Evolutionary conservation across 1,140 invertebrate genomes (phyloP), one percentile per base, ranked within the genome.

Genomic region (Polypedilum vanderplanki): DNA sequence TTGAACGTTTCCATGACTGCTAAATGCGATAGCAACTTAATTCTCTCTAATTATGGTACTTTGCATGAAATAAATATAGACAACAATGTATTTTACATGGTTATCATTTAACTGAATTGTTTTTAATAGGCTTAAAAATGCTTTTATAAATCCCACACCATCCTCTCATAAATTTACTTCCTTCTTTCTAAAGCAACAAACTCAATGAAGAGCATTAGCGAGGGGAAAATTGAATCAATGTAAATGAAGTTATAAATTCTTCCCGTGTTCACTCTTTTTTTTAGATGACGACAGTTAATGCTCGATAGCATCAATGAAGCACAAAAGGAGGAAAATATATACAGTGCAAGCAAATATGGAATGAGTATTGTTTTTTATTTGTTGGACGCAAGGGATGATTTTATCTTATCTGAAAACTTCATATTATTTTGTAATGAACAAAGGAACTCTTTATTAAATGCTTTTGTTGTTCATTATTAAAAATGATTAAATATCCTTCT

Each of bases 201-300:
- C 24, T 33, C 24, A 33, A 33, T 5, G 24, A 33, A 33, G 24
- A 33, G 24, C 24, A 33, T 33, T 33, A 33, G 24, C 24, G 24
- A 33, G 24, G 24, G 24, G 65, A 18, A 20, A 22, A 70, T 70
- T 70, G 65, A 70, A 70, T 70, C 65, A 70, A 57, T 70, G 65
- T 70, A 70, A 70, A 70, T 70, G 65, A 70, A 70, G 65, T 70
- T 70, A 70, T 70, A 70, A 70, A 70, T 70, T 70, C 17, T 70
- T 70, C 65, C 65, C 18, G 65, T 70, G 17, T 20, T 70, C 17
- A 18, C 24, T 70, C 20, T 70, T 10, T 70, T 10, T 70, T 22
- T 22, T 20, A 57, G 10, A 17, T 57, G 65, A 70, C 20, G 65
- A 70, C 65, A 22, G 9, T 20, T 33, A 57, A 57, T n/a, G 46